Conservation (phyloP, 2,797 vertebrate species). For the Sebastolobus altivelis region DNA sequence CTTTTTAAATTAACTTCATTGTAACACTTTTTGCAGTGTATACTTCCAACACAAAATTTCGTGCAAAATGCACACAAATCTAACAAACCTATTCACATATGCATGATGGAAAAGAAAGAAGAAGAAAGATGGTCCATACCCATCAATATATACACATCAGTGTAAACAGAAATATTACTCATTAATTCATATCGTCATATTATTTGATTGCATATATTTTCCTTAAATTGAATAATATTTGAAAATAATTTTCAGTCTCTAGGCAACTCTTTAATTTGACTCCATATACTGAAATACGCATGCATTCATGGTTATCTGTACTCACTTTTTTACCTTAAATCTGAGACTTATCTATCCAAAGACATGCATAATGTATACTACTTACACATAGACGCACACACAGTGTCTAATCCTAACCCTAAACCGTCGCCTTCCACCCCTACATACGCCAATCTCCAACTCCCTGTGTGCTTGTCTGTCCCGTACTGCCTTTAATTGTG, state of each 20-base stretch:
- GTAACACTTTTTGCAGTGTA: background rate
- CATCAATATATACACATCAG: background rate
- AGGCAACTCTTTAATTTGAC: background rate
- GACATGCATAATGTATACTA: background rate
- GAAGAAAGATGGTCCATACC: background rate
- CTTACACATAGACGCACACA: slow-evolving; percentile 14
- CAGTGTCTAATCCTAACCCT: slow-evolving; percentile 39
- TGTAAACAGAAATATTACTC: background rate
- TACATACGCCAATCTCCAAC: slow-evolving; percentile 53
- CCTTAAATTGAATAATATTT: background rate
- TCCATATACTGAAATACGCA: background rate
- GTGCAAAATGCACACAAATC: background rate
- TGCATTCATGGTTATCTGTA: background rate
- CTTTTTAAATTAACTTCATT: background rate
- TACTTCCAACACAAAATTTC: background rate
- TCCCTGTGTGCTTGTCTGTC: slow-evolving; percentile 68
- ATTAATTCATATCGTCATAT: background rate
- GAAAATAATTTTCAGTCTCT: background rate
- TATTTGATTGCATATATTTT: background rate
- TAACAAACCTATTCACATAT: background rate
- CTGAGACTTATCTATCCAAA: background rate
- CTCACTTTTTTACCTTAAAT: background rate
- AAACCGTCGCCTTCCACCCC: slow-evolving; percentile 33
- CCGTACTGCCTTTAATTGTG: slow-evolving; percentile 74
- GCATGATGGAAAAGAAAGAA: background rate